A percentile compares a stretch with the other conserved stretches of the same genome.
Evolutionary conservation across 2,888 invertebrate species (phyloP).

Genomic region (Pyrrhia umbra): DNA sequence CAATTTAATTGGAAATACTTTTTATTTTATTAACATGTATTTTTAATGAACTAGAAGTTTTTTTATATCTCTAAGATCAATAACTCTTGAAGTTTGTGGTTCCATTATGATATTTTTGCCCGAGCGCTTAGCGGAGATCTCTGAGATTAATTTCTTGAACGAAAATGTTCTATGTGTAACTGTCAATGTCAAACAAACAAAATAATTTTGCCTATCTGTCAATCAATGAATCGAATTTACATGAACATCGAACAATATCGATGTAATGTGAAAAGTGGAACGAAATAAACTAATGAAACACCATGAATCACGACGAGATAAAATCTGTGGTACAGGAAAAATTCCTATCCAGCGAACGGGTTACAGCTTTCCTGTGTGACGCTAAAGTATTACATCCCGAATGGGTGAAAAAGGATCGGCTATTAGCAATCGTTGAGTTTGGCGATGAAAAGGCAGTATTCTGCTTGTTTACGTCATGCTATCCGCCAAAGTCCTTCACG

Average conservation of each 20-base stretch:
- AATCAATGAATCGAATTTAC: conserved; percentile 59
- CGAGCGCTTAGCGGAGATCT: too few relatives aligned
- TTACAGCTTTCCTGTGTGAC: conserved; percentile 85
- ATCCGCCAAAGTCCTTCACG: conserved; percentile 93
- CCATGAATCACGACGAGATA: conserved; percentile 88
- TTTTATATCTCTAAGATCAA: too few relatives aligned
- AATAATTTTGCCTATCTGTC: conserved; percentile 59
- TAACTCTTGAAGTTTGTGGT: too few relatives aligned
- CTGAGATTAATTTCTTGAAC: conserved; percentile 34
- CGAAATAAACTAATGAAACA: conserved; percentile 63
- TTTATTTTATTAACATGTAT: too few relatives aligned
- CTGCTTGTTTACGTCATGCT: conserved; percentile 89
- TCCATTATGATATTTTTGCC: too few relatives aligned
- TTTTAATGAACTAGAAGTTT: too few relatives aligned
- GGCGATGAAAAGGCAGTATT: conserved; percentile 89
- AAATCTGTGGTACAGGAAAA: conserved; percentile 87
- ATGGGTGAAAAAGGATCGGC: conserved; percentile 85
- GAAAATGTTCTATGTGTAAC: conserved; percentile 43
- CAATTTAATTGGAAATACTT: too few relatives aligned
- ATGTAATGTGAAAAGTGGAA: conserved; percentile 53
- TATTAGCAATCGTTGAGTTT: conserved; percentile 86
- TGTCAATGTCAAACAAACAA: conserved; percentile 49
- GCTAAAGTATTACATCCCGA: conserved; percentile 87
- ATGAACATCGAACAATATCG: conserved; percentile 49
- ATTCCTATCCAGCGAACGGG: conserved; percentile 86